Percentiles rank a stretch among this genome's conserved stretches.
These are phyloP conservation scores for Zeus faber DNA, from an alignment of 2,113 vertebrate species.

Conservation along the genomic window DNA sequence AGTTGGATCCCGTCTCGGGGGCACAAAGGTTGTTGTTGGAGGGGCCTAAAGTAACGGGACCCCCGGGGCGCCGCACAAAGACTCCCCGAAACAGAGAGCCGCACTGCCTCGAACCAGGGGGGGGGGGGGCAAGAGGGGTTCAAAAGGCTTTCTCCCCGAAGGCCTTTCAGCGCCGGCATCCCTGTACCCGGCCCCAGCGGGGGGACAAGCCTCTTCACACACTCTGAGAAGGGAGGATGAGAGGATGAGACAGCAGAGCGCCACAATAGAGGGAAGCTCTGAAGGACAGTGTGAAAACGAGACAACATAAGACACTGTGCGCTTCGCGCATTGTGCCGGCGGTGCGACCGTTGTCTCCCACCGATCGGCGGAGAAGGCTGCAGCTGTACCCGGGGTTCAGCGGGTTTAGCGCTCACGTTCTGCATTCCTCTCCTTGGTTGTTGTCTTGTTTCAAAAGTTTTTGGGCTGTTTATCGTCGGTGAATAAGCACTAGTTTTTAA, in stretches of 20 bases:
- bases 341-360: conserved; percentile 53
- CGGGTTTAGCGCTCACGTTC: conserved; percentile 12
- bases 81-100: conserved; percentile 60
- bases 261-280: conserved; percentile 54
- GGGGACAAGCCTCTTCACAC: conserved; percentile 61
- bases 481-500: too few relatives aligned
- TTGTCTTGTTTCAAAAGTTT: background rate
- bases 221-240: conserved; percentile 68
- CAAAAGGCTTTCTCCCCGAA: conserved; percentile 63
- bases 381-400: conserved; percentile 37
- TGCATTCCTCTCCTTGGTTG: background rate
- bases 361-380: conserved; percentile 53
- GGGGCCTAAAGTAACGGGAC: conserved; percentile 59
- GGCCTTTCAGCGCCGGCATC: conserved; percentile 61
- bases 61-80: conserved; percentile 61
- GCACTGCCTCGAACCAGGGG: conserved; percentile 68
- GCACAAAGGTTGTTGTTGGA: conserved; percentile 52
- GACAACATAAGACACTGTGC: conserved; percentile 51
- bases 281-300: conserved; percentile 63
- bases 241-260: conserved; percentile 56
- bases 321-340: conserved; percentile 44
- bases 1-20: conserved; percentile 21
- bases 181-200: conserved; percentile 55
- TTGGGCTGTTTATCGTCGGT: too few relatives aligned
- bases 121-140: conserved; percentile 68